Base-by-base conservation (phyloP, 2,113 vertebrate species). In the Stercorarius parasiticus region DNA sequence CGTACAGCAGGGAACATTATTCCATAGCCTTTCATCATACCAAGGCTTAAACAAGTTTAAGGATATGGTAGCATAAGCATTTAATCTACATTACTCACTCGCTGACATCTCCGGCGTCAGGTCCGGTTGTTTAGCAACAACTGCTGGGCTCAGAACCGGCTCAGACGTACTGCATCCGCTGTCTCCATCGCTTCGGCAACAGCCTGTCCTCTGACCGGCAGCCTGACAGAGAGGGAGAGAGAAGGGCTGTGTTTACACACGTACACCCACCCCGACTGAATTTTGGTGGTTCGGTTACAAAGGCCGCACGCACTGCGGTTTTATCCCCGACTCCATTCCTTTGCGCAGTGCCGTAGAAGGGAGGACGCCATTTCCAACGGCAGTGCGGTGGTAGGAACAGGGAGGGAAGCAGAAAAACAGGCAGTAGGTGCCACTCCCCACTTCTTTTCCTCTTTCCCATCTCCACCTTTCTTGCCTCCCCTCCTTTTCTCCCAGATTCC, bases 81-180 rank as follows among this genome's bases (percentile, higher is more conserved):
- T 95, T 73, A 72, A 93, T 93, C 92, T 30, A 10, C 32, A 52
- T 93, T 93, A 65, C 94, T 97, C 91, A 78, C 93, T 65, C 56
- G 32, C 45, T 67, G 94, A 69, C 93, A 93, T 82, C 81, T 66
- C 86, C 20, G 78, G 88, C 36, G 8, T 42, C 93, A 38, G 93
- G 93, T 72, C 15, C 17, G 93, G 94, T 95, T 90, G 91, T 95
- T 97, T 91, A 93, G 97, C 97, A 97, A 96, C 96, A 92, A 93
- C 82, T 18, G 8, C 87, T 36, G 92, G 91, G 85, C 89, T 97
- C 92, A 58, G 94, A 90, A 82, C 82, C 6, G 13, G 76, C 94
- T 96, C 76, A 17, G 70, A 86, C 66, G 13, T 7, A 6, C n/a
- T 4, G 15, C 0, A 6, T 27, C 79, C 40, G 5, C 73, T 4